Conservation (phyloP, 2,113 vertebrate species). For the Coptodon bakossiorum region DNA sequence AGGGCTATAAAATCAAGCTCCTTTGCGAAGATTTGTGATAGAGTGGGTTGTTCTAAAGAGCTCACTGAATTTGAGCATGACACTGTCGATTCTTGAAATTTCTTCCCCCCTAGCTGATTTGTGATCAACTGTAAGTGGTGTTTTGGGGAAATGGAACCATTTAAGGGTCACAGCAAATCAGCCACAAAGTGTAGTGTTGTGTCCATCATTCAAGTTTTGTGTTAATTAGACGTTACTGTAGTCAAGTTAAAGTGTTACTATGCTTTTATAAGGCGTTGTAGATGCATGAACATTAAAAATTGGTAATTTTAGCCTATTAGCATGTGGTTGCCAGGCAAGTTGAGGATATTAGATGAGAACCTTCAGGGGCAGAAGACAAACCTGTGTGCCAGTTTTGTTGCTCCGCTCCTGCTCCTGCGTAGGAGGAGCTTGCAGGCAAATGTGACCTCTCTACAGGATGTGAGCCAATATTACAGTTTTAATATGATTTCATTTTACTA, state of each 20-base stretch:
- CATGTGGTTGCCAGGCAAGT: neutral
- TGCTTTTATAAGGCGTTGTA: neutral
- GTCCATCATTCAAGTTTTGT: neutral
- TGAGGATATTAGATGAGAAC: neutral
- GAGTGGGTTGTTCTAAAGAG: too few species aligned
- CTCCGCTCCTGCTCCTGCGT: neutral
- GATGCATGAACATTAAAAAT: neutral
- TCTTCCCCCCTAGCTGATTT: neutral
- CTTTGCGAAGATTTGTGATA: too few species aligned
- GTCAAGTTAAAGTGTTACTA: neutral
- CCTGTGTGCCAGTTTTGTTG: neutral
- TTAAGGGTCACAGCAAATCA: too few species aligned
- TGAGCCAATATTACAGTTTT: neutral
- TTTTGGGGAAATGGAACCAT: too few species aligned
- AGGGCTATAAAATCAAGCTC: too few species aligned
- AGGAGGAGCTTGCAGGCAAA: neutral
- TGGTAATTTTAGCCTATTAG: neutral
- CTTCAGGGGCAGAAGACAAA: neutral
- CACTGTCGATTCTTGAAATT: neutral
- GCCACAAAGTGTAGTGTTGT: too few species aligned
- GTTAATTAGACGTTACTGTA: neutral
- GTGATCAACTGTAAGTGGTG: neutral
- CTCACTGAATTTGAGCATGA: too few species aligned
- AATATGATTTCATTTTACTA: neutral
- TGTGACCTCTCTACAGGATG: neutral